Evolutionary conservation across 2,113 vertebrate genomes (phyloP).

Genomic region (Bothrops jararaca): DNA sequence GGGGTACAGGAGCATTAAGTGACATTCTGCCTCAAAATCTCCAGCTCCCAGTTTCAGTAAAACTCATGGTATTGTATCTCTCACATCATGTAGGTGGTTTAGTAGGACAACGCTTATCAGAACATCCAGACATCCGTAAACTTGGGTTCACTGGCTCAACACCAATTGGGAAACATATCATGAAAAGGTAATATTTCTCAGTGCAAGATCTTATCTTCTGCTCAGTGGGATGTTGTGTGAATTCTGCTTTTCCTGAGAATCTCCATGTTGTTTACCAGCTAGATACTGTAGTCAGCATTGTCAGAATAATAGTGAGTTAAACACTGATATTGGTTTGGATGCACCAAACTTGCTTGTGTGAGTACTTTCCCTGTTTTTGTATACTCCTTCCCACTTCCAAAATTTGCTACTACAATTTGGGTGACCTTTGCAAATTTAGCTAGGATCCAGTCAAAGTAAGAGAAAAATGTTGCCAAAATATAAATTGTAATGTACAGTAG

Average conservation of each 20-base stretch:
- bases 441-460: neutral
- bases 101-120: slow-evolving; percentile 75
- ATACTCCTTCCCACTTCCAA: neutral
- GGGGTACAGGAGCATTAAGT: no score
- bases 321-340: neutral
- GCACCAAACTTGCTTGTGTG: neutral
- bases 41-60: neutral
- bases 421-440: neutral
- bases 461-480: neutral
- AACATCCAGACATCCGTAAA: slow-evolving; percentile 80
- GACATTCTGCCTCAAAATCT: neutral
- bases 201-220: neutral
- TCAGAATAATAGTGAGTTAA: neutral
- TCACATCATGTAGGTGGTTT: slow-evolving; percentile 61
- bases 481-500: neutral
- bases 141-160: slow-evolving; percentile 84
- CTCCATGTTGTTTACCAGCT: neutral
- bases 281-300: neutral
- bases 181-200: slow-evolving; percentile 75
- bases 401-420: neutral
- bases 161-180: slow-evolving; percentile 79
- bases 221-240: neutral
- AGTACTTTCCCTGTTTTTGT: neutral
- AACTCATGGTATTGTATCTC: neutral
- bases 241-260: neutral